Evolutionary conservation across 2,113 vertebrate genomes (phyloP).

Genomic region (Ciconia maguari): DNA sequence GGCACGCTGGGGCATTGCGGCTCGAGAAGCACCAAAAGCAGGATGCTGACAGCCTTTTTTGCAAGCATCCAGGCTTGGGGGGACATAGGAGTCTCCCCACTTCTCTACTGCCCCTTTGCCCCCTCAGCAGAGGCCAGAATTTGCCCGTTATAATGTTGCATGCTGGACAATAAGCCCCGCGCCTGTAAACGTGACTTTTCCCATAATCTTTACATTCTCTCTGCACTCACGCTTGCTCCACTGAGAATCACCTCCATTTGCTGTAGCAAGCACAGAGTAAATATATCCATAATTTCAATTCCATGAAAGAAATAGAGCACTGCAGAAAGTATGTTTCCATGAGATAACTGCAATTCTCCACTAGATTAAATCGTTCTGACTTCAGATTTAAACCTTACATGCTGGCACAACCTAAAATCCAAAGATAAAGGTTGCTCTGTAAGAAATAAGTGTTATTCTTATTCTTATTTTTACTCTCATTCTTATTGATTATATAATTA

Average conservation of each 20-base stretch:
- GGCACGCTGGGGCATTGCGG: accelerated
- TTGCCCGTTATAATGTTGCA: background rate
- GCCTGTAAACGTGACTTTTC: background rate
- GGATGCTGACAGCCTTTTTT: background rate
- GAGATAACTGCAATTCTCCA: background rate
- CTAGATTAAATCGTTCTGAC: background rate
- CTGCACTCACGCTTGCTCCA: background rate
- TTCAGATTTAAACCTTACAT: background rate
- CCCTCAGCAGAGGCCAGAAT: background rate
- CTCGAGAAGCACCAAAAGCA: background rate
- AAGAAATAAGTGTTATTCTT: background rate
- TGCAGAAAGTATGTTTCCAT: background rate
- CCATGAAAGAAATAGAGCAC: background rate
- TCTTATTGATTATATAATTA: conserved; percentile 13
- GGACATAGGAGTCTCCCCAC: background rate
- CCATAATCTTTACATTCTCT: background rate
- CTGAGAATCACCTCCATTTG: background rate
- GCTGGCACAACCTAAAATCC: background rate
- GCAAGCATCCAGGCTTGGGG: background rate
- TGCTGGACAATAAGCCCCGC: background rate
- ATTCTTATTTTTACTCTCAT: background rate
- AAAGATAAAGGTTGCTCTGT: background rate
- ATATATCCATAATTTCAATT: conserved; percentile 5
- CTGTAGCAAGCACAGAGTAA: background rate
- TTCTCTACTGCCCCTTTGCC: background rate